Evolutionary conservation across 2,113 vertebrate species (phyloP).

Genomic region (Triplophysa rosa): DNA sequence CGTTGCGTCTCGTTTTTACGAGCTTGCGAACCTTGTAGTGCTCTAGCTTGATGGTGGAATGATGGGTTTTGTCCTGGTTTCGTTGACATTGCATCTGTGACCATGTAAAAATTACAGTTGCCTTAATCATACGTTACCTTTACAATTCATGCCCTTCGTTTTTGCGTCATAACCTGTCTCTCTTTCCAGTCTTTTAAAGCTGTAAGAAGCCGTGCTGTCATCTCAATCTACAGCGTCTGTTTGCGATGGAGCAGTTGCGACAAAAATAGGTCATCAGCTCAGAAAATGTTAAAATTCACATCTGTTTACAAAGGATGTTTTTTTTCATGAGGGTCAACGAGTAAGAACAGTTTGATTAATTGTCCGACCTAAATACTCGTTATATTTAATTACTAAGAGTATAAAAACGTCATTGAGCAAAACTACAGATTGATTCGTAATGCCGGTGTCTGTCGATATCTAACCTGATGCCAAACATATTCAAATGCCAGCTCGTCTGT

Average conservation of each 20-base stretch:
- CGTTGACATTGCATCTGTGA: not conserved
- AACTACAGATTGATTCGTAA: not conserved
- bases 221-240: constrained; percentile 8
- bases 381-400: not conserved
- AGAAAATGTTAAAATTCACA: constrained; percentile 20
- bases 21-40: not conserved
- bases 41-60: not conserved
- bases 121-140: not conserved
- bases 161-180: not conserved
- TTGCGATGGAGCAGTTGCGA: constrained; percentile 3
- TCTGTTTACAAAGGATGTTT: not conserved
- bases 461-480: not conserved
- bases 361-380: not conserved
- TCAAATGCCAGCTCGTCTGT: constrained; percentile 8
- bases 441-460: not conserved
- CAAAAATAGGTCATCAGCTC: constrained; percentile 35
- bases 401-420: not conserved
- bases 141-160: not conserved
- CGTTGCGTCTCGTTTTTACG: not conserved
- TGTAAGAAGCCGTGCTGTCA: not conserved
- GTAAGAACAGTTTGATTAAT: no score
- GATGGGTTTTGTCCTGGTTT: not conserved
- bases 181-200: not conserved
- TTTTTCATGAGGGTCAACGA: not conserved
- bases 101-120: not conserved